Evolutionary conservation across 2,113 vertebrate genomes (phyloP), one percentile per base, ranked within the genome.

Genomic region (Tricholaema leucomelas): DNA sequence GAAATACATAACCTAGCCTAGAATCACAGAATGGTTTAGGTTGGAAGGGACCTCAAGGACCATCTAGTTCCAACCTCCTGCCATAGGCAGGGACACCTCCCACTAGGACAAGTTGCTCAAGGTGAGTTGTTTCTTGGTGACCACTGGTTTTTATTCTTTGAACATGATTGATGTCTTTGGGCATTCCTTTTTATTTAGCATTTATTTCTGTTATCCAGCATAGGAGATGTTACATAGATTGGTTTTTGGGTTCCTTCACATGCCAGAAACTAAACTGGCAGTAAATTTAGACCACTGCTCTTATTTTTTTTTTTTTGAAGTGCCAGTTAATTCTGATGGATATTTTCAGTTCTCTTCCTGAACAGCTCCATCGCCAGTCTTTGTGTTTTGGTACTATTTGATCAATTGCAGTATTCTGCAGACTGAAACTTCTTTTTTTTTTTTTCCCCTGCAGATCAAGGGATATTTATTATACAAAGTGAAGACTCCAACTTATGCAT

Each of bases 381-480:
- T 30, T 69, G 24, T 33, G 16, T 79, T 76, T 35, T 65, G 38
- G 50, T 55, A 23, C 13, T 58, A 1, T 65, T 85, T 52, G 27
- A 60, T 73, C 30, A 70, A 15, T 33, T 76, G 23, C 25, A 35
- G 24, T 52, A 12, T 71, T 82, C 12, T 87, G 27, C 27, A 54
- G 16, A 64, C 24, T 77, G 40, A 91, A 66, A 69, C 7, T 8
- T 38, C 8, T 69, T 55, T 89, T 8, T 33, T 46, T 36, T 69
- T 55, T 88, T 8, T 30, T 38, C 28, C 70, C 28, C 28, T 95
- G 15, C 93, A 99, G 99, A 95, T 94, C 98, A 98, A 96, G 98
- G 98, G 28, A 85, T 98, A 71, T 99, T 99, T 87, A 91, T 98
- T 91, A 97, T 99, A 91, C 98, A 99, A 96, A 99, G 97, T 25